Base-by-base conservation (phyloP, 2,797 vertebrate genomes). In the Parauchenoglanis ngamensis region DNA sequence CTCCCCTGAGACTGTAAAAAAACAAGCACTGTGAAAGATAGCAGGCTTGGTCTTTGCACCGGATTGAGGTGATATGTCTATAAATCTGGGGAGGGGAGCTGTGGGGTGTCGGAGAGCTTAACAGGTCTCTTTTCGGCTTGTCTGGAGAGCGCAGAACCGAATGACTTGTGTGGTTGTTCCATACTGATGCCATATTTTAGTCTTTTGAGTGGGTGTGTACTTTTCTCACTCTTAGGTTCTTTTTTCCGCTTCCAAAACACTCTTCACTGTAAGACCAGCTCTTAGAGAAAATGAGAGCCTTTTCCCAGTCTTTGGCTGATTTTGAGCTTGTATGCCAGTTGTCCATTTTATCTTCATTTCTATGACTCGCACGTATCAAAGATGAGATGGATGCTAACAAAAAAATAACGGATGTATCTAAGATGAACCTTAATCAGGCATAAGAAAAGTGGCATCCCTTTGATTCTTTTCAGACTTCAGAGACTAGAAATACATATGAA, bases 1-100 rank as follows among this genome's bases (percentile, higher is more conserved):
- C 35, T 87, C 49, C 40, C 35, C 2, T 1, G 61, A 72, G 84
- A 86, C 76, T 84, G 85, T 76, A 78, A 44, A 85, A 87, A 87
- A 84, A 65, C 68, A 85, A 35, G 10, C n/a, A 31, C 61, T 57
- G 31, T 85, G 75, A 84, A 79, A 80, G 70, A 83, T 35, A 12
- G 57, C 59, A 46, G 76, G 28, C 67, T 86, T 86, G 87, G 79
- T 56, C 44, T 88, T 85, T 59, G 67, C 68, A n/a, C 35, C 85
- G 82, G 84, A 72, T 78, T 85, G 59, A 57, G 72, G 72, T 88
- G 89, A 84, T 85, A 85, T 61, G 87, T 72, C 89, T 89, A 79
- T 88, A 88, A 88, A 91, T 88, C 80, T 70, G 59, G 54, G 73
- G 28, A 3, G n/a, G 23, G 68, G 72, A 68, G 68, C n/a, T 78